Conservation (phyloP, 2,888 invertebrate species). For the Apodemia mormo region DNA sequence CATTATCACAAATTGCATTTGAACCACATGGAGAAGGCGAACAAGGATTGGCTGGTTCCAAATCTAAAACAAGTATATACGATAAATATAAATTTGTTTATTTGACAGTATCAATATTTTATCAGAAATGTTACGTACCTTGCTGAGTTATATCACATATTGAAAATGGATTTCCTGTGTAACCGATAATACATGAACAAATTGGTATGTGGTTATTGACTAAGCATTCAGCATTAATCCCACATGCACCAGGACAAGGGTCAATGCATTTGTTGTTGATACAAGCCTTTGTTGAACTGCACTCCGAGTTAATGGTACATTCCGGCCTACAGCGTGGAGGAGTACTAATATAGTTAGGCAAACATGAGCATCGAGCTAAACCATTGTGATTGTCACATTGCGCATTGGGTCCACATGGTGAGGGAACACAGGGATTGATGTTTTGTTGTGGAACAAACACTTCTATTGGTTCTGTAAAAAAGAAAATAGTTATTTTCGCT, state of each 20-base stretch:
- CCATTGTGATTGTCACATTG: slow-evolving; percentile 85
- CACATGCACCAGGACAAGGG: slow-evolving; percentile 90
- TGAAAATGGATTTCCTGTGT: slow-evolving; percentile 88
- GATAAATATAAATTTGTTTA: background rate
- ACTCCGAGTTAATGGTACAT: slow-evolving; percentile 87
- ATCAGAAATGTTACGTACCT: slow-evolving; percentile 46
- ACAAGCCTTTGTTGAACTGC: slow-evolving; percentile 85
- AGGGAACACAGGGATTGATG: slow-evolving; percentile 85
- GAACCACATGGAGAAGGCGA: slow-evolving; percentile 87
- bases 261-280: slow-evolving; percentile 87
- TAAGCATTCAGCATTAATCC: slow-evolving; percentile 87
- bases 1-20: slow-evolving; percentile 84
- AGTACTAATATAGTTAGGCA: slow-evolving; percentile 87
- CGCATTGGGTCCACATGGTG: slow-evolving; percentile 90
- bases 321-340: slow-evolving; percentile 90
- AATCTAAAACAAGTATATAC: slow-evolving; percentile 49
- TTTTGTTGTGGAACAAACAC: slow-evolving; percentile 48
- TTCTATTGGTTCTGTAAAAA: slow-evolving; percentile 53
- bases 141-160: slow-evolving; percentile 59
- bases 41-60: slow-evolving; percentile 80
- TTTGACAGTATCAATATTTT: slow-evolving; percentile 18
- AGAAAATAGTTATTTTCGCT: background rate
- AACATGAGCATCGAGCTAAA: slow-evolving; percentile 86
- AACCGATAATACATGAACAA: slow-evolving; percentile 85
- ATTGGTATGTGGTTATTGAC: slow-evolving; percentile 87